Evolutionary conservation across 2,888 invertebrate genomes (phyloP), one percentile per base, ranked within the genome.

Genomic region (Xanthia icteritia): DNA sequence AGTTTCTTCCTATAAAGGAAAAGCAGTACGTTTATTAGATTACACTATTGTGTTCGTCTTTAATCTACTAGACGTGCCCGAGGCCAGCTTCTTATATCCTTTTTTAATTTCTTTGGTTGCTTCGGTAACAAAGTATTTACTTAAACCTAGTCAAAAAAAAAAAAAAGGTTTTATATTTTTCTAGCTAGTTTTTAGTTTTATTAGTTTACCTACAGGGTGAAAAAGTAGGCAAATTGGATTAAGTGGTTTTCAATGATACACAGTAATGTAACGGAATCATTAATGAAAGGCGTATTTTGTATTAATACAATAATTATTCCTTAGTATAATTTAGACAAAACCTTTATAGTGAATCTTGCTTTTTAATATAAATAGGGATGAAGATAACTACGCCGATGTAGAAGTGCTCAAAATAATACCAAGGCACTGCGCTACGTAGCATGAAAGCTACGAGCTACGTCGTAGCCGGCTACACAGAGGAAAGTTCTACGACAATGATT

Each of bases 401-500:
- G 31, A 48, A 15, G 27, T 3, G 20, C 3, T 31, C 23, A 51
- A 67, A 67, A 23, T 23, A 31, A 15, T 61, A 20, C 8, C 13
- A 27, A 51, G 8, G 8, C 23, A 23, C 1, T 23, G 27, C 6
- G 20, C 8, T 5, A 31, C 54, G 64, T 8, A 48, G 58, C n/a
- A 11, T 9, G 2, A 2, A 56, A 45, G 66, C 77, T 58, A 31
- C 39, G 58, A 39, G 78, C 48, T 78, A 69, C 79, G 79, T 5
- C 79, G 70, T 79, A 77, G 77, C 39, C 5, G 4, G 77, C 77
- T 77, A 79, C 70, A 60, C 9, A 13, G 39, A 15, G 20, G 17
- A 36, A 60, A 79, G 42, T 70, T 70, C 79, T 78, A 78, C 79
- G 58, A 48, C n/a, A 58, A n/a, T 39, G 5, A 58, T 76, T 66